phyloP scores from a whole-genome alignment of 30 jellyfish, hydroid and myxozoan genomes.

The Hydra vulgaris region DNA sequence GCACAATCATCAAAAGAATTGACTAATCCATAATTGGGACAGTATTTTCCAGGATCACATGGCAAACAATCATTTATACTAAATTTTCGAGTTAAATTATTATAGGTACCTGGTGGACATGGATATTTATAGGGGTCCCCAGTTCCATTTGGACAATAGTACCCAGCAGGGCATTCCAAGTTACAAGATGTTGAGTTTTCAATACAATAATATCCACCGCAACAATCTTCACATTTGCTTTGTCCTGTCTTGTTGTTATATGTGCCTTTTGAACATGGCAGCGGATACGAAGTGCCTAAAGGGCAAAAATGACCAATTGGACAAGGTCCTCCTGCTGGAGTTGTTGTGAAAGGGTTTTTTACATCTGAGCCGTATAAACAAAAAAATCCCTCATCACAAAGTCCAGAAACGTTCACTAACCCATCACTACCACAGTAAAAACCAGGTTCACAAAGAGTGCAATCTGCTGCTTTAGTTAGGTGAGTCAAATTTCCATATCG shows the following conservation, averaged over 20 bases:
- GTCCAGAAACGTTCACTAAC: constrained; percentile 47
- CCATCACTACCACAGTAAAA: constrained; percentile 63
- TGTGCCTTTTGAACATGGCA: constrained; percentile 76
- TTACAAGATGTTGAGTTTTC: constrained; percentile 71
- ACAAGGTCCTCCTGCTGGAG: constrained; percentile 87
- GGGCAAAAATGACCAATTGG: constrained; percentile 94
- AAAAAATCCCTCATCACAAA: constrained; percentile 67
- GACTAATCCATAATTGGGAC: constrained; percentile 56
- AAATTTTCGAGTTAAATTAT: constrained; percentile 30
- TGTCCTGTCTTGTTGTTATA: constrained; percentile 75
- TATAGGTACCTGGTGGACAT: constrained; percentile 82
- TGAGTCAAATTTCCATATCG: constrained; percentile 61
- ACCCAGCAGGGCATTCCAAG: constrained; percentile 73
- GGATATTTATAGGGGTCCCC: constrained; percentile 60
- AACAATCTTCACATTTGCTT: constrained; percentile 52
- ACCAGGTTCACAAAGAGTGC: constrained; percentile 61
- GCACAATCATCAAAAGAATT: constrained; percentile 56
- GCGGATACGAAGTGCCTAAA: constrained; percentile 80
- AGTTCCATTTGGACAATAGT: constrained; percentile 76
- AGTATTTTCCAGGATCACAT: constrained; percentile 84
- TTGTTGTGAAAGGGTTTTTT: constrained; percentile 37
- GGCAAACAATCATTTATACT: constrained; percentile 47
- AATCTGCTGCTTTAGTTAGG: constrained; percentile 73
- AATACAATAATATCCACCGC: constrained; percentile 78
- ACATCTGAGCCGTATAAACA: constrained; percentile 67